A percentile compares a stretch with the other conserved stretches of the same genome.
Evolutionary conservation across 2,888 invertebrate species (phyloP).

Genomic region (Amblyjoppa fuscipennis): DNA sequence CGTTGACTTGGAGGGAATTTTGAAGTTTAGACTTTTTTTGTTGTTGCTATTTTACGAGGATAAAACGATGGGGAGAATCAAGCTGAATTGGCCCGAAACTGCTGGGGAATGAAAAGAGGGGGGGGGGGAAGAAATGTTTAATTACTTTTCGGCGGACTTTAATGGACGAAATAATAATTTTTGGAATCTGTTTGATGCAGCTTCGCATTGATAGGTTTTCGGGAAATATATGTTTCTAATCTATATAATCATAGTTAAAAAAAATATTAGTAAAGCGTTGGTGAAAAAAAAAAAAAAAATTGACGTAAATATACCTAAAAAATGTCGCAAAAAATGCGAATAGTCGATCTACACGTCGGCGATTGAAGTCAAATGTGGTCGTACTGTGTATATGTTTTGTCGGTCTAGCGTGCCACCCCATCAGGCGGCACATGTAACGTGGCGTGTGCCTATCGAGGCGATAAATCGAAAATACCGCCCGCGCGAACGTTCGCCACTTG

Average conservation of each 20-base stretch:
- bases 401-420: slow-evolving; percentile 40
- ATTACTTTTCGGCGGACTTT: no score
- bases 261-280: neutral
- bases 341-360: slow-evolving; percentile 74
- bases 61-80: no score
- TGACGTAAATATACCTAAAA: slow-evolving; percentile 7
- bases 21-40: neutral
- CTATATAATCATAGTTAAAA: neutral
- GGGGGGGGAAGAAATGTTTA: no score
- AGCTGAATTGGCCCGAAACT: no score
- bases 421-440: slow-evolving; percentile 42
- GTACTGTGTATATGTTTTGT: neutral
- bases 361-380: slow-evolving; percentile 21
- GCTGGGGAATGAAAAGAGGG: no score
- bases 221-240: no score
- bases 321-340: slow-evolving; percentile 34
- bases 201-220: no score
- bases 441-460: slow-evolving; percentile 64
- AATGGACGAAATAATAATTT: no score
- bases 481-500: slow-evolving; percentile 47
- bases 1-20: neutral
- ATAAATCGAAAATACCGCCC: slow-evolving; percentile 67
- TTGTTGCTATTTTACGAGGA: no score
- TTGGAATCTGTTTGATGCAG: no score
- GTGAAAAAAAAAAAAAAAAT: neutral